Evolutionary conservation across 2,113 vertebrate species (phyloP).

Genomic region (Protomyctophum bolini): DNA sequence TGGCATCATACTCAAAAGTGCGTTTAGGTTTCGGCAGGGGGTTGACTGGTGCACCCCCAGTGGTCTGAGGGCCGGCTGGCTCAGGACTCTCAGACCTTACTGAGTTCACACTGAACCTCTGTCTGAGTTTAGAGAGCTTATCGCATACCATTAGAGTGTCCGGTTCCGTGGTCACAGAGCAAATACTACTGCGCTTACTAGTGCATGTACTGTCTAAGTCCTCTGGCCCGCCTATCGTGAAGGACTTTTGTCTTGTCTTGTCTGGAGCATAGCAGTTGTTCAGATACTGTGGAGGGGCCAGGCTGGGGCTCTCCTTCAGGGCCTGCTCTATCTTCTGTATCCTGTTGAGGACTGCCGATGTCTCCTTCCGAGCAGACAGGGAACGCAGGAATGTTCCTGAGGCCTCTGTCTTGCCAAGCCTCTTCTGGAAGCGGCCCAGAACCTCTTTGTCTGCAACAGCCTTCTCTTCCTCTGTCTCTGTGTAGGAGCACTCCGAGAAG

Average conservation of each 20-base stretch:
- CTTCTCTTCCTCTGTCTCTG: slow-evolving; percentile 92
- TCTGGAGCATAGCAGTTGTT: slow-evolving; percentile 94
- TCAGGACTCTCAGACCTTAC: slow-evolving; percentile 76
- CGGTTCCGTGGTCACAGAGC: slow-evolving; percentile 80
- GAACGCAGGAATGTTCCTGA: slow-evolving; percentile 82
- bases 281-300: slow-evolving; percentile 89
- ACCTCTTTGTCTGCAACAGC: slow-evolving; percentile 84
- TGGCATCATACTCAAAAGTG: slow-evolving; percentile 98
- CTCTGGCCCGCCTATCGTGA: slow-evolving; percentile 78
- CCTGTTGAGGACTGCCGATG: slow-evolving; percentile 93
- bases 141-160: slow-evolving; percentile 80
- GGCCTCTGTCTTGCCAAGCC: slow-evolving; percentile 80
- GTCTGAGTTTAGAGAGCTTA: slow-evolving; percentile 81
- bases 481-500: slow-evolving; percentile 95
- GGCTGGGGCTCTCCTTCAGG: slow-evolving; percentile 91
- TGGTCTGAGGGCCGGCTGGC: slow-evolving; percentile 68
- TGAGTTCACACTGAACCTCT: slow-evolving; percentile 77
- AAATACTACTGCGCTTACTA: slow-evolving; percentile 81
- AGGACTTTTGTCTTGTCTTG: slow-evolving; percentile 83
- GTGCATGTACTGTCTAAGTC: slow-evolving; percentile 77
- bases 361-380: slow-evolving; percentile 84
- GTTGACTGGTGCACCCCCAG: slow-evolving; percentile 83
- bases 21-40: slow-evolving; percentile 98
- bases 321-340: slow-evolving; percentile 98
- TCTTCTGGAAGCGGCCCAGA: slow-evolving; percentile 85